Conservation (phyloP, 2,797 vertebrate genomes). For the Manis pentadactyla region DNA sequence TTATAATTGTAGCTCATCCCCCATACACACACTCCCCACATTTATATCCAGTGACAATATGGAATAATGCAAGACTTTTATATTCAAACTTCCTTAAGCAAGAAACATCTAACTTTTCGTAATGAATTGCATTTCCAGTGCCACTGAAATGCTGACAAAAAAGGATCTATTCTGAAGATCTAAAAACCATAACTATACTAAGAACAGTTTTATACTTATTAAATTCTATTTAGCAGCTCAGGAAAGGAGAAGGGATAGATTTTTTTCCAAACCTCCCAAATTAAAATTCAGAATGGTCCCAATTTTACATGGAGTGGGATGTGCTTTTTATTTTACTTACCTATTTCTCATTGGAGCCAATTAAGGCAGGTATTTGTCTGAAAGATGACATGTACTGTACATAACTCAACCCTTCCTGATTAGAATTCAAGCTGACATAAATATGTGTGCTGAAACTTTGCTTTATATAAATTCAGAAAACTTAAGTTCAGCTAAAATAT, state of each 20-base stretch:
- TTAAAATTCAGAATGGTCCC: conserved; percentile 31
- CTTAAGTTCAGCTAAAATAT: background rate
- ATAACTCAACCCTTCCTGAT: background rate
- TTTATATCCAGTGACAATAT: background rate
- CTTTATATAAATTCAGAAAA: background rate
- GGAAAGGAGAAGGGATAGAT: background rate
- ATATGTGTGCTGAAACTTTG: background rate
- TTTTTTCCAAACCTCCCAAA: background rate
- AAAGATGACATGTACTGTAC: background rate
- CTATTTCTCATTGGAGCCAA: background rate
- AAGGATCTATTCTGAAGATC: conserved; percentile 28
- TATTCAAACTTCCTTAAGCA: background rate
- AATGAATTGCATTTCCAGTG: background rate
- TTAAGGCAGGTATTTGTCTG: background rate
- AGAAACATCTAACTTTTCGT: background rate
- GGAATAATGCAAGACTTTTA: background rate
- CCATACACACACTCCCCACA: background rate
- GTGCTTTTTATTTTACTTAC: background rate
- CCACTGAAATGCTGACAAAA: background rate
- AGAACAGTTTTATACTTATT: background rate
- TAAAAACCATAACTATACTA: background rate
- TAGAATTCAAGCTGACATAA: background rate
- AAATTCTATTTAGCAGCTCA: background rate
- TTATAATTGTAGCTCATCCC: background rate
- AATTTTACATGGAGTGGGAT: background rate